A percentile compares a stretch with the other conserved stretches of the same genome.
Evolutionary conservation across 2,888 invertebrate genomes (phyloP).

Genomic region (Drosophila neonasuta): DNA sequence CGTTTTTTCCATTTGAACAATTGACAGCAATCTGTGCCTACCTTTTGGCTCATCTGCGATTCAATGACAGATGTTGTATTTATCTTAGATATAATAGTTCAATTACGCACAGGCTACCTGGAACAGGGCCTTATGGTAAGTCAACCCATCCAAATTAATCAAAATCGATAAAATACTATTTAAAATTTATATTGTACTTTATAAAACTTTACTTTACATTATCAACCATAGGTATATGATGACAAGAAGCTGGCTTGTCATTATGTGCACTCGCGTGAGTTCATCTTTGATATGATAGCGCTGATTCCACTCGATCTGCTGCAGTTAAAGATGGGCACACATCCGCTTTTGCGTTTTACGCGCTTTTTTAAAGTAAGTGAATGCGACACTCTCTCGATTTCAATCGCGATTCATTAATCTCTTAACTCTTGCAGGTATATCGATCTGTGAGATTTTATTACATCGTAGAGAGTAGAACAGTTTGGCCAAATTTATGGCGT

Average conservation of each 20-base stretch:
- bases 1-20: background rate
- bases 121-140: conserved; percentile 95
- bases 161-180: no score
- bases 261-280: conserved; percentile 92
- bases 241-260: conserved; percentile 94
- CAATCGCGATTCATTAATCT: no score
- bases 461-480: conserved; percentile 97
- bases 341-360: conserved; percentile 94
- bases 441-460: conserved; percentile 96
- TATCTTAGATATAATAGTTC: conserved; percentile 93
- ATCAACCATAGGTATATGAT: conserved; percentile 86
- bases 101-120: conserved; percentile 96
- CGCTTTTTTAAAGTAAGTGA: conserved; percentile 90
- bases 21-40: conserved; percentile 86
- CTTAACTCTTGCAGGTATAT: conserved; percentile 86
- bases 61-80: conserved; percentile 93
- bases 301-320: conserved; percentile 93
- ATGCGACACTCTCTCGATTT: no score
- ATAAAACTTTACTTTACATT: no score
- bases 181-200: no score
- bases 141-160: conserved; percentile 3
- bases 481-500: conserved; percentile 97
- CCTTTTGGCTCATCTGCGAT: conserved; percentile 92
- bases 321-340: conserved; percentile 90
- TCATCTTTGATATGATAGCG: conserved; percentile 91